phyloP scores from a whole-genome alignment of 2,113 vertebrate genomes.

The Formicarius rufipectus region DNA sequence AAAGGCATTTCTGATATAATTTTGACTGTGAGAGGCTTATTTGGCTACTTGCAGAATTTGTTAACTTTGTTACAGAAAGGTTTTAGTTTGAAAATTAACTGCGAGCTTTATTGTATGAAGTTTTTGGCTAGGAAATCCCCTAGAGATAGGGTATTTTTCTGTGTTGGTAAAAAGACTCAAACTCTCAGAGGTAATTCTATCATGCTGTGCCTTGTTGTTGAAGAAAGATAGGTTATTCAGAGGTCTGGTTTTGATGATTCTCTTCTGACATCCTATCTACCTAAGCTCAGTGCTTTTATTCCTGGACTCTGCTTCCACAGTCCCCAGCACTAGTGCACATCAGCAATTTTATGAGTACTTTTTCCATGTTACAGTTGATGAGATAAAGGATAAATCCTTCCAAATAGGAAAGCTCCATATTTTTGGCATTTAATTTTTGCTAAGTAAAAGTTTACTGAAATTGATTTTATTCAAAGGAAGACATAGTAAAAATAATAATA shows the following conservation, averaged over 20 bases:
- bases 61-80: background rate
- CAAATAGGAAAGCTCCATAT: background rate
- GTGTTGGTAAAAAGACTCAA: background rate
- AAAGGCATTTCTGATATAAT: background rate
- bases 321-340: background rate
- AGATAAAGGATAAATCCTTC: background rate
- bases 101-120: background rate
- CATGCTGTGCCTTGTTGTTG: background rate
- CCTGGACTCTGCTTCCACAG: background rate
- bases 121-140: background rate
- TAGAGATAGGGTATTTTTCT: background rate
- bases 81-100: background rate
- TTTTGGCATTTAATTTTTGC: background rate
- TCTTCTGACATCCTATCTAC: background rate
- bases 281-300: background rate
- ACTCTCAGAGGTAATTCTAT: background rate
- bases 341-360: background rate
- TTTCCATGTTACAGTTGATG: background rate
- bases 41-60: background rate
- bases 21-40: background rate
- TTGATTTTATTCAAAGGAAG: slow-evolving; percentile 16
- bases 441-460: background rate
- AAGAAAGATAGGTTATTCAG: background rate
- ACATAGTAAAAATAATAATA: background rate
- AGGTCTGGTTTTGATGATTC: background rate